Percentiles rank a stretch among this genome's conserved stretches.
Evolutionary conservation across 2,797 vertebrate species (phyloP).

Genomic region (Rhynchotus rufescens): DNA sequence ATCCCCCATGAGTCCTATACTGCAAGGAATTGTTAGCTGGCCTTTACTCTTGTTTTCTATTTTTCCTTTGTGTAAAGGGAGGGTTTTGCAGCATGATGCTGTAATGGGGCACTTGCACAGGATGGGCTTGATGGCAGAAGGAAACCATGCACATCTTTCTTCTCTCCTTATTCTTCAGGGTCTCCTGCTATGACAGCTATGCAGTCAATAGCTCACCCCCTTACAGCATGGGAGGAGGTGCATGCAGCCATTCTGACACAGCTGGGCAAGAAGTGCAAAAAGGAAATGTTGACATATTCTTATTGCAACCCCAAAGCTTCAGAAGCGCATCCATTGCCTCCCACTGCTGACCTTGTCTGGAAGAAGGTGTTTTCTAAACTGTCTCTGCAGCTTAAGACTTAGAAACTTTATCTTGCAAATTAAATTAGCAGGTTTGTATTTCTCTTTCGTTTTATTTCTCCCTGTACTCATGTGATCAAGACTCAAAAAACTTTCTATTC

Average conservation of each 20-base stretch:
- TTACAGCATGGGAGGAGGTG: no score
- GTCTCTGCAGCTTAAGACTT: not conserved
- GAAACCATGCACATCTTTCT: not conserved
- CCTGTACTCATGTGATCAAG: not conserved
- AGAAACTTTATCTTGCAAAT: not conserved
- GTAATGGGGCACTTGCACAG: constrained; percentile 46
- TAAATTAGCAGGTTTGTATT: not conserved
- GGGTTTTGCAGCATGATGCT: not conserved
- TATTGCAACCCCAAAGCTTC: not conserved
- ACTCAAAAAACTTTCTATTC: constrained; percentile 24
- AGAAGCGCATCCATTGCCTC: not conserved
- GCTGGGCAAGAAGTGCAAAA: not conserved
- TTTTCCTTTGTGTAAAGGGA: constrained; percentile 46
- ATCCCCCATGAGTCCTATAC: not conserved
- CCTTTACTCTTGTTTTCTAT: not conserved
- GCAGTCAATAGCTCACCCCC: not conserved
- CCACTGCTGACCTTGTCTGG: not conserved
- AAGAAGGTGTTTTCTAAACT: not conserved
- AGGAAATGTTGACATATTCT: rapidly evolving
- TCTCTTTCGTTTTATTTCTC: not conserved
- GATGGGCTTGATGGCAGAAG: not conserved
- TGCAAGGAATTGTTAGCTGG: not conserved
- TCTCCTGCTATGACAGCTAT: not conserved
- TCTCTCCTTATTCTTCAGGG: no score
- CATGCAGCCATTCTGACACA: not conserved